These are phyloP conservation scores for Platycnemis pennipes DNA, from an alignment of 2,888 invertebrate genomes.

Conservation along the genomic window DNA sequence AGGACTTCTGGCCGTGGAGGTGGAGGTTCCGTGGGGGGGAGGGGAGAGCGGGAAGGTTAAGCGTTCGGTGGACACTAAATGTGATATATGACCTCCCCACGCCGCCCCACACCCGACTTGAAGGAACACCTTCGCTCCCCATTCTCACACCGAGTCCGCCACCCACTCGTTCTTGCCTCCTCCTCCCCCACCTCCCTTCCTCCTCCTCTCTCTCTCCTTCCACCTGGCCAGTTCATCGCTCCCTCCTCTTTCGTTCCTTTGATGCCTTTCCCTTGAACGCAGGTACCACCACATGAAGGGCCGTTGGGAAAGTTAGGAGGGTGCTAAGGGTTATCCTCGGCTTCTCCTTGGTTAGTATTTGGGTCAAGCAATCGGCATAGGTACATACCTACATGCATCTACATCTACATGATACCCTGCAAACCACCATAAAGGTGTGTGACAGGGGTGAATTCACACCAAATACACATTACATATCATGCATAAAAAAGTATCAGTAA, in stretches of 20 bases:
- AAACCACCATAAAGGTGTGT: no score
- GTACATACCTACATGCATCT: no score
- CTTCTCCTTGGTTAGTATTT: no score
- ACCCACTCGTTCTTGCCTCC: constrained; percentile 5
- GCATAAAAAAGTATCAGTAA: no score
- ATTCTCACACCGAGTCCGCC: neutral
- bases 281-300: no score
- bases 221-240: neutral
- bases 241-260: neutral
- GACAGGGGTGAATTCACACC: no score
- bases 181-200: neutral
- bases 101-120: constrained; percentile 14
- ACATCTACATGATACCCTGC: no score
- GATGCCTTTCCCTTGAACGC: neutral
- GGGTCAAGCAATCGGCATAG: no score
- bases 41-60: neutral
- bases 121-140: neutral
- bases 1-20: neutral
- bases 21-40: neutral
- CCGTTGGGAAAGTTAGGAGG: no score
- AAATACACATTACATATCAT: no score
- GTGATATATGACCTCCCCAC: constrained; percentile 61
- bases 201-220: neutral
- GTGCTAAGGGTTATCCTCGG: no score
- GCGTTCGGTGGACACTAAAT: constrained; percentile 34